Percentiles rank a stretch among this genome's conserved stretches.
Evolutionary conservation across 2,113 vertebrate species (phyloP).

Genomic region (Phodopus roborovskii): DNA sequence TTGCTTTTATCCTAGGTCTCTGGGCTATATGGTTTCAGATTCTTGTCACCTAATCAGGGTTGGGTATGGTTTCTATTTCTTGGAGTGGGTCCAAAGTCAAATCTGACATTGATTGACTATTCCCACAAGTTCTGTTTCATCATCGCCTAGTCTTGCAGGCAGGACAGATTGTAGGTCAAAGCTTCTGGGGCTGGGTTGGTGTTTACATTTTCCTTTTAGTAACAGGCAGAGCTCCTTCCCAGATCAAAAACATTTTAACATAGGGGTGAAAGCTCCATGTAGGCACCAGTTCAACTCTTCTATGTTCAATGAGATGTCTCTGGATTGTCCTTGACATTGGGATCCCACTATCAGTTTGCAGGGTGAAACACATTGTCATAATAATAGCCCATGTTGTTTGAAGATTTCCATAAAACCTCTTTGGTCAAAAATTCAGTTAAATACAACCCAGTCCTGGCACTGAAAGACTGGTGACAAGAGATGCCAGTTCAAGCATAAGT

Average conservation of each 20-base stretch:
- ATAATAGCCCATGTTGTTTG: not conserved
- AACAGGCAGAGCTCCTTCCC: not conserved
- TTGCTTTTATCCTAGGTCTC: not conserved
- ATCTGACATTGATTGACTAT: not conserved
- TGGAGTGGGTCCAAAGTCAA: not conserved
- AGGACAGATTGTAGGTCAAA: not conserved
- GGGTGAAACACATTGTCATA: not conserved
- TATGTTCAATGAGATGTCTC: not conserved
- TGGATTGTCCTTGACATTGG: not conserved
- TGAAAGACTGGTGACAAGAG: not conserved
- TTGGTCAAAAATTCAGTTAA: not conserved
- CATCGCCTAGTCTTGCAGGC: not conserved
- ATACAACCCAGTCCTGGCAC: not conserved
- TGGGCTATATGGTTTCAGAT: not conserved
- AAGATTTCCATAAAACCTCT: not conserved
- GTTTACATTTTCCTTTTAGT: not conserved
- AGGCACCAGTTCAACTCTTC: not conserved
- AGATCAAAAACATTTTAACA: not conserved
- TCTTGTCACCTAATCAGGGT: not conserved
- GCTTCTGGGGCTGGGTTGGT: no score
- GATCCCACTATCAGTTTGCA: not conserved
- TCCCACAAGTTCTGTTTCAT: not conserved
- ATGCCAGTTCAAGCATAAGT: not conserved
- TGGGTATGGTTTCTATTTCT: not conserved
- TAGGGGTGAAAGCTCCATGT: not conserved